Conservation (phyloP, 2,888 invertebrate genomes). For the Neuroscelio doddi region DNA sequence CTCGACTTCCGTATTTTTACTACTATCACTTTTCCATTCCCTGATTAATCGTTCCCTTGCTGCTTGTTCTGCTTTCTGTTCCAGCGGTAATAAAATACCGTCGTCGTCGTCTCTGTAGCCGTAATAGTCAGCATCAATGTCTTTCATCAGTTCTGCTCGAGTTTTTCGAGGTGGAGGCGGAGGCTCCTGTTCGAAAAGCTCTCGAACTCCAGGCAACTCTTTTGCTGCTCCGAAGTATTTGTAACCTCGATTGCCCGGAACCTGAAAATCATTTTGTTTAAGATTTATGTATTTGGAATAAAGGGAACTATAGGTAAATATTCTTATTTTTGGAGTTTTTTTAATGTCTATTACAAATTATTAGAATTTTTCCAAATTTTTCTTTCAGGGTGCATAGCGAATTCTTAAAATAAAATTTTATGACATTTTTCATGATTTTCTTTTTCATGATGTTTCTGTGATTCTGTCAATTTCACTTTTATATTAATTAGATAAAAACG, state of each 20-base stretch:
- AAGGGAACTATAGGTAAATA: too few relatives aligned
- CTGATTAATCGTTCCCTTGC: constrained; percentile 77
- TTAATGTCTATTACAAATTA: too few relatives aligned
- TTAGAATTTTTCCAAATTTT: too few relatives aligned
- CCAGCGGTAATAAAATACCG: constrained; percentile 92
- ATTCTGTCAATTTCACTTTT: too few relatives aligned
- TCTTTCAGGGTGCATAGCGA: too few relatives aligned
- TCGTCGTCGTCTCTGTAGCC: constrained; percentile 99
- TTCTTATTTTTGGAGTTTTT: too few relatives aligned
- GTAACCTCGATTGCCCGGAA: constrained; percentile 97
- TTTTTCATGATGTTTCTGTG: too few relatives aligned
- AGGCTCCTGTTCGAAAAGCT: constrained; percentile 97
- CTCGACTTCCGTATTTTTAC: constrained; percentile 74
- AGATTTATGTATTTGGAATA: too few relatives aligned
- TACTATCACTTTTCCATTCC: constrained; percentile 80
- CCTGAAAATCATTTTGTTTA: constrained; percentile 71
- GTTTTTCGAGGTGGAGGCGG: constrained; percentile 93
- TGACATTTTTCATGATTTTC: too few relatives aligned
- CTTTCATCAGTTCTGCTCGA: constrained; percentile 96
- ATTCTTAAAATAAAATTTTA: too few relatives aligned
- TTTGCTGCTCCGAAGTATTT: constrained; percentile 99
- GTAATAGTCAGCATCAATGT: constrained; percentile 99
- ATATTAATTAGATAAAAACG: too few relatives aligned
- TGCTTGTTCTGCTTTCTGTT: constrained; percentile 84
- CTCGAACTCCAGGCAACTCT: constrained; percentile 96